Evolutionary conservation across 2,113 vertebrate species (phyloP).

Genomic region (Tapirus terrestris): DNA sequence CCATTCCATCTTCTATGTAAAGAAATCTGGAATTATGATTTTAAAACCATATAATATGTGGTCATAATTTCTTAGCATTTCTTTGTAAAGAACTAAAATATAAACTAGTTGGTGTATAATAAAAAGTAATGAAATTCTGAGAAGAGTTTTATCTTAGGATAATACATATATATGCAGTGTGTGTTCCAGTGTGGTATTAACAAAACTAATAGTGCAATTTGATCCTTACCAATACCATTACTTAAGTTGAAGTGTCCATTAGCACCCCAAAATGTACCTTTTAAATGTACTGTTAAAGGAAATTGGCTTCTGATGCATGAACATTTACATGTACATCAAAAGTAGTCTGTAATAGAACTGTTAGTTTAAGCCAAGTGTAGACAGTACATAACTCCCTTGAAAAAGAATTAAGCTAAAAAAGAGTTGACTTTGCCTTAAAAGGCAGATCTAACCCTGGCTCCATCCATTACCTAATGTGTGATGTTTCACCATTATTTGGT

Average conservation of each 20-base stretch:
- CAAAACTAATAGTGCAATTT: constrained; percentile 87
- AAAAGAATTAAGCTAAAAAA: constrained; percentile 83
- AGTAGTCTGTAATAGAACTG: constrained; percentile 84
- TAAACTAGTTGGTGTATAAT: constrained; percentile 88
- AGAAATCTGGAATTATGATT: constrained; percentile 85
- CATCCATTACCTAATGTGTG: constrained; percentile 66
- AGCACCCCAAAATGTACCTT: constrained; percentile 78
- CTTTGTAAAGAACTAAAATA: constrained; percentile 88
- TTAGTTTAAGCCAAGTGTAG: constrained; percentile 84
- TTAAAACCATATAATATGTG: constrained; percentile 84
- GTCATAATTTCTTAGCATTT: constrained; percentile 83
- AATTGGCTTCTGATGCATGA: constrained; percentile 89
- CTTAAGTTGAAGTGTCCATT: constrained; percentile 78
- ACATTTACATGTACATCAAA: constrained; percentile 86
- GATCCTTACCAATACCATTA: constrained; percentile 77
- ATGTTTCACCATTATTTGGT: constrained; percentile 55
- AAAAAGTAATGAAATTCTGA: constrained; percentile 88
- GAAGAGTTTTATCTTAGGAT: constrained; percentile 87
- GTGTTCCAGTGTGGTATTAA: constrained; percentile 90
- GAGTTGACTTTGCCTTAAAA: constrained; percentile 74
- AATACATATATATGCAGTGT: constrained; percentile 89
- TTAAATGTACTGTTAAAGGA: constrained; percentile 83
- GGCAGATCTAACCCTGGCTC: constrained; percentile 77
- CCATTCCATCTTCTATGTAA: constrained; percentile 86
- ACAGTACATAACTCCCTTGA: constrained; percentile 83